Evolutionary conservation across 2,797 vertebrate genomes (phyloP).

Genomic region (Rhinogobio ventralis): DNA sequence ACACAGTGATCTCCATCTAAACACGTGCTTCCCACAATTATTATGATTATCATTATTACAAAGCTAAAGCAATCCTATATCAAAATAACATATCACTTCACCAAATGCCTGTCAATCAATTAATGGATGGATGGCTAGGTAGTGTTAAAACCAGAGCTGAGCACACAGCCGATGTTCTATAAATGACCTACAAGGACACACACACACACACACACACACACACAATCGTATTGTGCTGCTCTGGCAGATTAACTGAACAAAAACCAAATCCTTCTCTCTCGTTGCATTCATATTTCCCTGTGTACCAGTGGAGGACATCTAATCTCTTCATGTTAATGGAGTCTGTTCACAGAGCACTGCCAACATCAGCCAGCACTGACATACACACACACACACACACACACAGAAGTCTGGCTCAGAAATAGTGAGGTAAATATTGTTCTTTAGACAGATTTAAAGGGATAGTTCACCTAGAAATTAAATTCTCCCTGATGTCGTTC

Average conservation of each 20-base stretch:
- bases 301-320: conserved; percentile 70
- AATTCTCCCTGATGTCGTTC: background rate
- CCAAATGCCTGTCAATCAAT: conserved; percentile 44
- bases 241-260: conserved; percentile 71
- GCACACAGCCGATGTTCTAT: conserved; percentile 34
- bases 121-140: conserved; percentile 37
- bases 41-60: conserved; percentile 1
- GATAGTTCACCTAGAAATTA: conserved; percentile 5
- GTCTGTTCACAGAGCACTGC: conserved; percentile 70
- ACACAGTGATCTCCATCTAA: background rate
- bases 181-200: conserved; percentile 44
- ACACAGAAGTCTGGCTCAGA: background rate
- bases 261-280: conserved; percentile 71
- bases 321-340: conserved; percentile 73
- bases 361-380: conserved; percentile 65
- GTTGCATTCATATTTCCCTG: conserved; percentile 64
- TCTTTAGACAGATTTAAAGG: conserved; percentile 27
- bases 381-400: conserved; percentile 34
- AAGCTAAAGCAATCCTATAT: conserved; percentile 31
- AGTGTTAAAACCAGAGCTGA: conserved; percentile 34
- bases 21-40: background rate
- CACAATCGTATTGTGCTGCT: conserved; percentile 58
- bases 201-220: conserved; percentile 32
- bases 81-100: conserved; percentile 41
- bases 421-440: conserved; percentile 29